Percentiles rank a stretch among this genome's conserved stretches.
Conservation (phyloP, 2,888 invertebrate species). For the Polydesmus complanatus region DNA sequence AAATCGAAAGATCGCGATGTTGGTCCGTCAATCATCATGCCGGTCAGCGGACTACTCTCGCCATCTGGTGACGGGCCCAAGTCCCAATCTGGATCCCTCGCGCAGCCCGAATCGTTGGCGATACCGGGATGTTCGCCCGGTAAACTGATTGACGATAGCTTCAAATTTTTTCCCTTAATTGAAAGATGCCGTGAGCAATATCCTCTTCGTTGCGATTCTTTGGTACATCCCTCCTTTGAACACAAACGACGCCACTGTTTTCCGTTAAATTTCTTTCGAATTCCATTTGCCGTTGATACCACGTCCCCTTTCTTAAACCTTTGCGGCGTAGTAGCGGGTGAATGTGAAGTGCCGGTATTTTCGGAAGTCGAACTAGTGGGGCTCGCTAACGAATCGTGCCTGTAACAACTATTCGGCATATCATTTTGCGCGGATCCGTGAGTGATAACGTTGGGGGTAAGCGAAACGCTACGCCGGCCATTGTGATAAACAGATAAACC, state of each 20-base stretch:
- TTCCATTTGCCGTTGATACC: constrained; percentile 82
- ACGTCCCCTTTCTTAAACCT: constrained; percentile 97
- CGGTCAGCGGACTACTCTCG: constrained; percentile 17
- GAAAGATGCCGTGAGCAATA: constrained; percentile 94
- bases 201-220: constrained; percentile 93
- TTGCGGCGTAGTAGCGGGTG: constrained; percentile 85
- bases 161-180: constrained; percentile 38
- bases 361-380: constrained; percentile 64
- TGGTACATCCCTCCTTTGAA: constrained; percentile 85
- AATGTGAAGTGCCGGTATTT: constrained; percentile 30
- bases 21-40: neutral
- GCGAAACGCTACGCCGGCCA: constrained; percentile 22
- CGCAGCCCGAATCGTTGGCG: constrained; percentile 25
- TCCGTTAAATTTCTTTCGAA: constrained; percentile 97
- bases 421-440: constrained; percentile 49
- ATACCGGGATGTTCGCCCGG: constrained; percentile 27
- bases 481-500: neutral
- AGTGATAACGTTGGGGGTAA: constrained; percentile 44
- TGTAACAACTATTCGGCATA: neutral
- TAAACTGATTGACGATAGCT: constrained; percentile 19
- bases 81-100: constrained; percentile 29
- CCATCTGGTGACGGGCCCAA: constrained; percentile 76
- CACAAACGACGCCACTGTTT: constrained; percentile 98
- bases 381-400: constrained; percentile 51
- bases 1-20: constrained; percentile 53